Evolutionary conservation across 2,797 vertebrate genomes (phyloP).

Genomic region (Peromyscus aztecus): DNA sequence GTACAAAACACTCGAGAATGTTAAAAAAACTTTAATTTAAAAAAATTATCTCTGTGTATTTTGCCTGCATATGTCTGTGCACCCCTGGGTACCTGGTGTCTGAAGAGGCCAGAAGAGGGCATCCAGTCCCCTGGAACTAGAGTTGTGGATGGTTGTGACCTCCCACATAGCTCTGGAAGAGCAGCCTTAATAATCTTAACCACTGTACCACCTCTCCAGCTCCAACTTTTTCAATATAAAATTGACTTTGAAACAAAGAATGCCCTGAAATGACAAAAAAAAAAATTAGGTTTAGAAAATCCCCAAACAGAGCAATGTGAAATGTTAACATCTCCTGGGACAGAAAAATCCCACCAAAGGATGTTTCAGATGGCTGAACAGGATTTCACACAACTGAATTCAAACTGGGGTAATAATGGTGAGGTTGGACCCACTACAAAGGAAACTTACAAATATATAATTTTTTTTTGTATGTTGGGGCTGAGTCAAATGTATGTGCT

Average conservation of each 20-base stretch:
- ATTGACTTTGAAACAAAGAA: conserved; percentile 36
- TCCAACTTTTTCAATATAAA: conserved; percentile 47
- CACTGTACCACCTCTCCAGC: not conserved
- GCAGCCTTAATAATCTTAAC: not conserved
- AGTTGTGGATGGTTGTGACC: not conserved
- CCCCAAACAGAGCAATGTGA: conserved; percentile 36
- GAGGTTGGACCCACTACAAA: conserved; percentile 29
- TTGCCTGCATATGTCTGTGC: not conserved
- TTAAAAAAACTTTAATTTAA: not conserved
- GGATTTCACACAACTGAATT: conserved; percentile 18
- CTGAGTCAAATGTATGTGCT: conserved; percentile 31
- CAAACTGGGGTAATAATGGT: conserved; percentile 44
- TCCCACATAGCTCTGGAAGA: not conserved
- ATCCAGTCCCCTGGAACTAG: not conserved
- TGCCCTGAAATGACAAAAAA: not conserved
- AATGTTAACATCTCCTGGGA: conserved; percentile 29
- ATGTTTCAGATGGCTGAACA: conserved; percentile 46
- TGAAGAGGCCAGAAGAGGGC: not conserved
- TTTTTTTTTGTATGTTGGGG: not conserved
- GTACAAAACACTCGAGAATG: not conserved
- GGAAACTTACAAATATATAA: not conserved
- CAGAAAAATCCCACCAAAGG: conserved; percentile 59
- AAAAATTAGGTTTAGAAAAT: conserved; percentile 39
- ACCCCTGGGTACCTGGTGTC: not conserved
- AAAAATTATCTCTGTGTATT: not conserved